A percentile compares a stretch with the other conserved stretches of the same genome.
Conservation (phyloP, 2,888 invertebrate species). For the Ferrisia virgata region DNA sequence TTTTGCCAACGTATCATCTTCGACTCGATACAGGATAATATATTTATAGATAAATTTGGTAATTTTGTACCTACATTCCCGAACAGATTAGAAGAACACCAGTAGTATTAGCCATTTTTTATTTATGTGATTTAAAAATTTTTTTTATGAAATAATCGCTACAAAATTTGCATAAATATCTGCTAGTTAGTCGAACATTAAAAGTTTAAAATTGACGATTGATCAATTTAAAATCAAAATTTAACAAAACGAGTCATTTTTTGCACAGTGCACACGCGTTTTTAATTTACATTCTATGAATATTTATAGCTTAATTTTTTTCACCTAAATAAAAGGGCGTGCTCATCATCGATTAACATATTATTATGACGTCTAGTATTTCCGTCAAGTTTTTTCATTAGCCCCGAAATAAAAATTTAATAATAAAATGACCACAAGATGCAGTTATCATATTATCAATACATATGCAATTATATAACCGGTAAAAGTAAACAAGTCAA, state of each 20-base stretch:
- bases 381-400: not conserved
- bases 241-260: not conserved
- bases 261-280: not conserved
- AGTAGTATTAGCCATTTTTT: not conserved
- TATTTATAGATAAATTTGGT: not conserved
- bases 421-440: not conserved
- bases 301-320: not conserved
- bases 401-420: not conserved
- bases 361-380: not conserved
- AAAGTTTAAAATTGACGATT: not conserved
- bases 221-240: slow-evolving; percentile 10
- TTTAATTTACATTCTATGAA: not conserved
- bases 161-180: slow-evolving; percentile 4
- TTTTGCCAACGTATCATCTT: not conserved
- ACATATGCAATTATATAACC: not conserved
- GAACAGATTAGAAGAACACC: not conserved
- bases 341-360: not conserved
- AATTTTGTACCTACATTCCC: not conserved
- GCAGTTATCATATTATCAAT: not conserved
- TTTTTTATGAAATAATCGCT: not conserved
- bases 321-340: not conserved
- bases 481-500: not conserved
- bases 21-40: not conserved
- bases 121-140: not conserved
- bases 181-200: not conserved